Base-by-base conservation (phyloP, 2,797 vertebrate genomes). In the Trichosurus vulpecula region DNA sequence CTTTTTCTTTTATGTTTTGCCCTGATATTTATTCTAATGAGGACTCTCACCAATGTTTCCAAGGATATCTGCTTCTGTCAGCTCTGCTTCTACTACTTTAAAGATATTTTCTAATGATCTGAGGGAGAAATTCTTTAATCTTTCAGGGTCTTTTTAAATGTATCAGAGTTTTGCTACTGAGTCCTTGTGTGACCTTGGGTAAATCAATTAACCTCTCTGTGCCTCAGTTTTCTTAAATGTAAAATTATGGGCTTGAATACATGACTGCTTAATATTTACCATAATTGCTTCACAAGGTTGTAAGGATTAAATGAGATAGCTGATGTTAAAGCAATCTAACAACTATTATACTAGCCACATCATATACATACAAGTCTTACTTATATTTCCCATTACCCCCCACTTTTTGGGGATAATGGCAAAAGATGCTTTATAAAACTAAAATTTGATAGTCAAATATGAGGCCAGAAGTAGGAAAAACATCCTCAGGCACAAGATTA, bases 401-500 rank as follows among this genome's bases (percentile, higher is more conserved):
- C 16, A 58, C 90, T 92, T 30, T 41, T 41, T 31, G 56, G 54
- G 94, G 16, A 90, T 41, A 58, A 2, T 16, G 41, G 19, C 47
- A 57, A 91, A 53, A 41, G 54, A 57, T 10, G 12, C 3, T 92
- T 29, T 51, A 92, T 54, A 58, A 96, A 92, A 57, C 51, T 74
- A 90, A 61, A 51, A 92, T 14, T 52, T 55, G 27, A 91, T 30
- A 22, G 47, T 92, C 93, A 96, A 53, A 81, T 41, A 94, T 92
- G 10, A 93, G 58, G 41, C 52, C 25, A 90, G 41, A 55, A 74
- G 74, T 41, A 90, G 25, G 27, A 94, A 90, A 52, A 91, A 95
- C 93, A 58, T 91, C 9, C 51, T 58, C 56, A 41, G 12, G 74
- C 35, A 22, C 25, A 51, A 52, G 87, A 51, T 47, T 89, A 92